Percentiles rank a stretch among this genome's conserved stretches.
These are phyloP conservation scores for Notiomystis cincta DNA, from an alignment of 2,113 vertebrate species.

Conservation along the genomic window DNA sequence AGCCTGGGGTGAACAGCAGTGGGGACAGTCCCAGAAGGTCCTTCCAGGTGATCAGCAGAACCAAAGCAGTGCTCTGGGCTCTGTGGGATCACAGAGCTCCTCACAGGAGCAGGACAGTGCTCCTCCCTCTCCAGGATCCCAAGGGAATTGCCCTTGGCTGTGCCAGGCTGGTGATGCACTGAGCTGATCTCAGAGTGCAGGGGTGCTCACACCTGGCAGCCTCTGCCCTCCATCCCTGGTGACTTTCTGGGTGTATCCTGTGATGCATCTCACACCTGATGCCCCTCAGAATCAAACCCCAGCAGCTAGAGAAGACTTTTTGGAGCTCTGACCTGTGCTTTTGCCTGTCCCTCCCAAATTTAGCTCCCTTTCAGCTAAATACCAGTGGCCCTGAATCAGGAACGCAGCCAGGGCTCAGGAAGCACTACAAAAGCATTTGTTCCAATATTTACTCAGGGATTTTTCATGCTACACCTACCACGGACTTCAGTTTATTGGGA, in stretches of 20 bases:
- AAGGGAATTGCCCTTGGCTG: not conserved
- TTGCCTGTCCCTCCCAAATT: not conserved
- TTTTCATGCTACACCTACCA: constrained; percentile 63
- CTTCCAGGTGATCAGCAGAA: not conserved
- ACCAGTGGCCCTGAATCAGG: not conserved
- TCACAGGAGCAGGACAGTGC: not conserved
- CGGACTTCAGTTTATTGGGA: constrained; percentile 29
- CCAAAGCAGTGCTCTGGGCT: not conserved
- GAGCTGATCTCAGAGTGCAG: not conserved
- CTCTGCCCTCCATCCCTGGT: not conserved
- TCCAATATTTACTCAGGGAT: constrained; percentile 51
- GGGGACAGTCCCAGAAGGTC: not conserved
- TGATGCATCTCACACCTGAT: not conserved
- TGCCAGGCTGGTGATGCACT: not conserved
- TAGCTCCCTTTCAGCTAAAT: not conserved
- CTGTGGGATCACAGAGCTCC: not conserved
- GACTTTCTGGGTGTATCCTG: not conserved
- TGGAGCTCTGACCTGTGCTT: not conserved
- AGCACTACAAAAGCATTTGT: constrained; percentile 34
- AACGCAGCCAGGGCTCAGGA: not conserved
- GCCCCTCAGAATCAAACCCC: not conserved
- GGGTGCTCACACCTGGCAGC: not conserved
- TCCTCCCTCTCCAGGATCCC: not conserved
- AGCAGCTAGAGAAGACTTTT: not conserved
- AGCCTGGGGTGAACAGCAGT: not conserved